phyloP scores from a whole-genome alignment of 2,113 vertebrate species.

The Heteronetta atricapilla region DNA sequence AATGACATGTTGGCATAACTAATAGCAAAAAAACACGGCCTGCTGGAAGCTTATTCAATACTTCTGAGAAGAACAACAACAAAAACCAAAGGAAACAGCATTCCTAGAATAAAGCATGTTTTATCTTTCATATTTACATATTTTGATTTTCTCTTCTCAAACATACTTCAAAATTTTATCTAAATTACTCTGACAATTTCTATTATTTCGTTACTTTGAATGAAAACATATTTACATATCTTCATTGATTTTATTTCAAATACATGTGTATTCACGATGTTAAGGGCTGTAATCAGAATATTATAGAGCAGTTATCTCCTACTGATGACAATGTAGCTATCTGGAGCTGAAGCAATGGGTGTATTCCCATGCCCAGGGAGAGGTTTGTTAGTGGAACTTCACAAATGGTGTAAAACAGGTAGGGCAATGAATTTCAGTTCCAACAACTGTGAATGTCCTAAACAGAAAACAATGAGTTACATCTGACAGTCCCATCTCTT shows the following conservation, averaged over 20 bases:
- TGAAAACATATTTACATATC: neutral
- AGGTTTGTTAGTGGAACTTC: neutral
- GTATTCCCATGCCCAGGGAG: neutral
- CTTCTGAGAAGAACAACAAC: neutral
- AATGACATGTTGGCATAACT: neutral
- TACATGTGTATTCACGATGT: fast-evolving
- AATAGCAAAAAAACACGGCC: neutral
- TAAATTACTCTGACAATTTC: neutral
- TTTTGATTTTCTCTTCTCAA: neutral
- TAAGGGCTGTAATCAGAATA: neutral
- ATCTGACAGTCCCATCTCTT: neutral
- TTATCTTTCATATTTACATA: neutral
- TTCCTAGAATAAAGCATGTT: neutral
- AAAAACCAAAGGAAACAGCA: neutral
- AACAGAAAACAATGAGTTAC: neutral
- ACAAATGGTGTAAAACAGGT: neutral
- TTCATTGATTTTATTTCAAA: neutral
- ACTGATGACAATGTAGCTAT: neutral
- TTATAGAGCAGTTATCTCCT: neutral
- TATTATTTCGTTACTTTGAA: neutral
- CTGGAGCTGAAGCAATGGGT: neutral
- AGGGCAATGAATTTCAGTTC: neutral
- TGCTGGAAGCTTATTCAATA: neutral
- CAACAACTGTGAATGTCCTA: neutral
- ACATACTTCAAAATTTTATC: neutral